These are phyloP conservation scores for Sorex maritimensis DNA, from an alignment of 2,797 vertebrate species.

Conservation along the genomic window DNA sequence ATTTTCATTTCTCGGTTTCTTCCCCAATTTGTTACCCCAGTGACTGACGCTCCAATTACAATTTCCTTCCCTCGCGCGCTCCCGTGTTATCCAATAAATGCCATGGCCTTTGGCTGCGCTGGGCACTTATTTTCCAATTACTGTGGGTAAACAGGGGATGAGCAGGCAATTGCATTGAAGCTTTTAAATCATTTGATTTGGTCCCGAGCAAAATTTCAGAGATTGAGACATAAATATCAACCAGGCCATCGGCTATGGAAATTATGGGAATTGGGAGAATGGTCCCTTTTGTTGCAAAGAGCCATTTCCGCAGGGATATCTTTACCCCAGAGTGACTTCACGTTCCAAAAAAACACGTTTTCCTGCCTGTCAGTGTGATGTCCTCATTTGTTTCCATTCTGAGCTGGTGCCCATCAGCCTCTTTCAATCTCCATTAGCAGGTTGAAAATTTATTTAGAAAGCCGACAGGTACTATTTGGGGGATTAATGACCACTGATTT, in stretches of 20 bases:
- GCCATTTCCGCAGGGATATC: constrained; percentile 65
- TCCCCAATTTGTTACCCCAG: constrained; percentile 71
- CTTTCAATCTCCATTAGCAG: constrained; percentile 93
- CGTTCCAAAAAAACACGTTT: constrained; percentile 69
- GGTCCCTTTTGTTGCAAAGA: constrained; percentile 51
- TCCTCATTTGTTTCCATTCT: constrained; percentile 86
- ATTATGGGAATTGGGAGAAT: constrained; percentile 59
- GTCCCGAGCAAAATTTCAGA: constrained; percentile 45
- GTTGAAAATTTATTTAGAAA: constrained; percentile 92
- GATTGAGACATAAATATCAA: constrained; percentile 75
- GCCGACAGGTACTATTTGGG: constrained; percentile 91
- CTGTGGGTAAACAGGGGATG: constrained; percentile 66
- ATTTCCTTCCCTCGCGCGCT: accelerated
- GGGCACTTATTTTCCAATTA: constrained; percentile 76
- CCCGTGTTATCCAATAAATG: constrained; percentile 66
- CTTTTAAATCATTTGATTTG: constrained; percentile 74
- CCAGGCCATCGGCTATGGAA: constrained; percentile 52
- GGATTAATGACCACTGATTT: constrained; percentile 93
- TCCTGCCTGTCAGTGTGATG: constrained; percentile 73
- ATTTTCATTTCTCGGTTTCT: constrained; percentile 74
- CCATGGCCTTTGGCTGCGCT: constrained; percentile 46
- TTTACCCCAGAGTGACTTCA: constrained; percentile 28
- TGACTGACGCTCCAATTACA: background rate
- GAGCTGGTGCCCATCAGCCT: constrained; percentile 85
- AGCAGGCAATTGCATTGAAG: constrained; percentile 30